These are phyloP conservation scores for Myrmophylax atrothorax DNA, from an alignment of 2,113 vertebrate genomes.

Conservation along the genomic window DNA sequence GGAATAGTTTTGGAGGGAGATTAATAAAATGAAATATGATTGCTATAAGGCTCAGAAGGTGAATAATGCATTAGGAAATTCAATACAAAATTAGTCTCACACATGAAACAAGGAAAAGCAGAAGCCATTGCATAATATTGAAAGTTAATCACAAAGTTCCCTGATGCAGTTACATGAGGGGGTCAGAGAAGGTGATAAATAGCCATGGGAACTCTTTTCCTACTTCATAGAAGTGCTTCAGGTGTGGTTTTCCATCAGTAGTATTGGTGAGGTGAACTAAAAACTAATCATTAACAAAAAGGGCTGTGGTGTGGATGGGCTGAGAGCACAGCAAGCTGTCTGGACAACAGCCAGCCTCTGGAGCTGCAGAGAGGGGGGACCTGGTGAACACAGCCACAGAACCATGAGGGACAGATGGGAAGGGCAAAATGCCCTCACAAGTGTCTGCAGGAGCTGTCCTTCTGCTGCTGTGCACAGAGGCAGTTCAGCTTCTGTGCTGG, in stretches of 20 bases:
- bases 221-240: not conserved
- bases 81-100: not conserved
- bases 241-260: not conserved
- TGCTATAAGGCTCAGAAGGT: not conserved
- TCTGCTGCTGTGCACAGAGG: not conserved
- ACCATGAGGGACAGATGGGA: fast-evolving
- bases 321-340: fast-evolving
- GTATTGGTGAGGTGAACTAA: not conserved
- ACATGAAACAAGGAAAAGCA: not conserved
- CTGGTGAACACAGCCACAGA: not conserved
- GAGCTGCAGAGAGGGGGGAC: not conserved
- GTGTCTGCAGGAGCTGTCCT: not conserved
- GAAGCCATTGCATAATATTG: not conserved
- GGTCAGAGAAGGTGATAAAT: not conserved
- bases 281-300: not conserved
- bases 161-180: not conserved
- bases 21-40: not conserved
- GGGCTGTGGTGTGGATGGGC: not conserved
- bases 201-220: not conserved
- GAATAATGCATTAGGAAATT: not conserved
- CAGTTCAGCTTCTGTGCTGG: not conserved
- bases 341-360: not conserved
- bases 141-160: not conserved
- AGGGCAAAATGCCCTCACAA: not conserved
- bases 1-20: not conserved